Evolutionary conservation across 2,888 invertebrate species (phyloP).

Genomic region (Chrysolina haemoptera): DNA sequence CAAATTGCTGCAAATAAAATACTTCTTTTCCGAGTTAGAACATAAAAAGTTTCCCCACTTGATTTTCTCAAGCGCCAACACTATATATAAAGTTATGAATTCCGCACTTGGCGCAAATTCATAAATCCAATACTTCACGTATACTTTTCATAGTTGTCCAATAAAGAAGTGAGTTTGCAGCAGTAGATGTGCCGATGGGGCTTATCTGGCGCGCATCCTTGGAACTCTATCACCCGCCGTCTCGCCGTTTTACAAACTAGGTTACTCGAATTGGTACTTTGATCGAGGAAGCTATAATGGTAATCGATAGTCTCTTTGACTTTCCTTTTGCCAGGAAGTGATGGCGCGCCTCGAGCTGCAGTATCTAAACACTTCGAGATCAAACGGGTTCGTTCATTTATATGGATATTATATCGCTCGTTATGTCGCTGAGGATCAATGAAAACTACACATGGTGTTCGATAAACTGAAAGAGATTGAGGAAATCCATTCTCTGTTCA

Average conservation of each 20-base stretch:
- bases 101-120: slow-evolving; percentile 15
- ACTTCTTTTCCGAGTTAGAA: neutral
- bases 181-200: slow-evolving; percentile 23
- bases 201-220: slow-evolving; percentile 52
- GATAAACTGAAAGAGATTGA: too few relatives aligned
- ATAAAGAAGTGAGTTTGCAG: slow-evolving; percentile 36
- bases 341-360: neutral
- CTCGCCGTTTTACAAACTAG: slow-evolving; percentile 54
- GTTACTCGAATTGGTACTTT: slow-evolving; percentile 59
- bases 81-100: slow-evolving; percentile 9
- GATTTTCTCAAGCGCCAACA: neutral
- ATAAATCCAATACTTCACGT: slow-evolving; percentile 29
- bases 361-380: slow-evolving; percentile 2
- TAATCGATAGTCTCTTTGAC: slow-evolving; percentile 56
- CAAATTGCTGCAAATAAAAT: neutral
- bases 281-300: slow-evolving; percentile 56
- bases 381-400: neutral
- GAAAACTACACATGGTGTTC: too few relatives aligned
- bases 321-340: slow-evolving; percentile 7
- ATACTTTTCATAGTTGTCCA: slow-evolving; percentile 29
- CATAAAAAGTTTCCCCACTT: slow-evolving; percentile 7
- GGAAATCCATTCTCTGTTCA: too few relatives aligned
- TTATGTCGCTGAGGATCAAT: too few relatives aligned
- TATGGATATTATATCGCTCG: neutral
- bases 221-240: slow-evolving; percentile 52